phyloP scores from a whole-genome alignment of 2,888 invertebrate genomes.

The Tricholauxania praeusta region DNA sequence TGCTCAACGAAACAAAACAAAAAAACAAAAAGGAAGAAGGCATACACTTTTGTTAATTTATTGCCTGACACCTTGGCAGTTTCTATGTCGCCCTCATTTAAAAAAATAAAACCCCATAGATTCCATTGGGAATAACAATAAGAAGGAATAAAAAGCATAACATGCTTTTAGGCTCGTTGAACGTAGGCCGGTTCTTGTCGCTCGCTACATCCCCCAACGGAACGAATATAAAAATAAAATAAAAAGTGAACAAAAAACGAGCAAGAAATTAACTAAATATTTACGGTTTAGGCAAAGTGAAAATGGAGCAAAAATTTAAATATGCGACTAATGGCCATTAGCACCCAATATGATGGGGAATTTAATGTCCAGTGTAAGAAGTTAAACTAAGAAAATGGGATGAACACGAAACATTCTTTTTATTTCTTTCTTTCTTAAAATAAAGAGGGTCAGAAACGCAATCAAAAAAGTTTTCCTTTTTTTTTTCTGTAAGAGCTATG shows the following conservation, averaged over 20 bases:
- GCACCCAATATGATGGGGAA: conserved; percentile 44
- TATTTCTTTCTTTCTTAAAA: not conserved
- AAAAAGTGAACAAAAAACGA: not conserved
- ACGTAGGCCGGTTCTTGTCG: not conserved
- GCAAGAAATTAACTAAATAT: not conserved
- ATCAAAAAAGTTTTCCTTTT: conserved; percentile 23
- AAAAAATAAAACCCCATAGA: conserved; percentile 34
- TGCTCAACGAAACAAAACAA: conserved; percentile 48
- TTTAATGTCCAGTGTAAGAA: conserved; percentile 11
- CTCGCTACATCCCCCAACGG: not conserved
- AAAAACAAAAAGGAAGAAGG: conserved; percentile 59
- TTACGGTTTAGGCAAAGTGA: not conserved
- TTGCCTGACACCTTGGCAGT: conserved; percentile 60
- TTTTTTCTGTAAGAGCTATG: not conserved
- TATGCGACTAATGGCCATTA: conserved; percentile 47
- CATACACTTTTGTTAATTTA: conserved; percentile 64
- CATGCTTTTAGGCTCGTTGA: conserved; percentile 29
- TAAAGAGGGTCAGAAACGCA: conserved; percentile 27
- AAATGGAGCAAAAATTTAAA: conserved; percentile 41
- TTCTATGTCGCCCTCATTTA: conserved; percentile 40
- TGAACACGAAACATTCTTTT: not conserved
- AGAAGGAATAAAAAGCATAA: conserved; percentile 14
- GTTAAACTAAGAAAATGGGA: conserved; percentile 1
- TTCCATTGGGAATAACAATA: conserved; percentile 57
- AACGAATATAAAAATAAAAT: not conserved